Conservation (phyloP, 2,113 vertebrate species). For the Murina feae region DNA sequence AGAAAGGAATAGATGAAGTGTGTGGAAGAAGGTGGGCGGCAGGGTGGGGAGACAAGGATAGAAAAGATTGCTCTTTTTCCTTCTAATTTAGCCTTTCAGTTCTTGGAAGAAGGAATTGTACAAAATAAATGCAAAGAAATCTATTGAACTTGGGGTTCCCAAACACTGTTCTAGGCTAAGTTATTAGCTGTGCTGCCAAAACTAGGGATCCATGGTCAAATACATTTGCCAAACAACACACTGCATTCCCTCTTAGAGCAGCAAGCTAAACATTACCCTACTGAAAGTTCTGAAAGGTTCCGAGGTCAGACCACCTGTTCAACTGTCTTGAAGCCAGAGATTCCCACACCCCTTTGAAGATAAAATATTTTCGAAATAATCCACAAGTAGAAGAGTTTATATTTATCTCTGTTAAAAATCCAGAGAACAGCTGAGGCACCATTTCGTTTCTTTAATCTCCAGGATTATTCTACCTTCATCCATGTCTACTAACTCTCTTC, state of each 20-base stretch:
- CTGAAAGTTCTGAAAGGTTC: background rate
- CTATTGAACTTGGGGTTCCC: background rate
- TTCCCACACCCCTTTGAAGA: background rate
- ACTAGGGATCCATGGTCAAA: background rate
- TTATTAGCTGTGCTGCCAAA: background rate
- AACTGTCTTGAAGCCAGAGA: background rate
- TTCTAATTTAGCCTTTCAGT: background rate
- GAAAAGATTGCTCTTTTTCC: background rate
- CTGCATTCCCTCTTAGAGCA: background rate
- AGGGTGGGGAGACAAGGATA: background rate
- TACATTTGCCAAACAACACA: background rate
- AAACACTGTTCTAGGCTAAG: background rate
- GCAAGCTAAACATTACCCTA: background rate
- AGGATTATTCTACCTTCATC: background rate
- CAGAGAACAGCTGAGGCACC: background rate
- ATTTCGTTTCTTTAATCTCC: background rate
- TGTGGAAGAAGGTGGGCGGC: background rate
- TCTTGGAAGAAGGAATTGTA: background rate
- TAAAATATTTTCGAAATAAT: background rate
- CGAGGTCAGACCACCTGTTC: background rate
- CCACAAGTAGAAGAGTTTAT: background rate
- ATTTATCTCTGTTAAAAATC: background rate
- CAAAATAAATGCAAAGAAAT: background rate
- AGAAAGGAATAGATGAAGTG: background rate
- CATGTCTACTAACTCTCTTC: background rate